Evolutionary conservation across 1,140 invertebrate genomes (phyloP).

Genomic region (Agrypnia vestita): DNA sequence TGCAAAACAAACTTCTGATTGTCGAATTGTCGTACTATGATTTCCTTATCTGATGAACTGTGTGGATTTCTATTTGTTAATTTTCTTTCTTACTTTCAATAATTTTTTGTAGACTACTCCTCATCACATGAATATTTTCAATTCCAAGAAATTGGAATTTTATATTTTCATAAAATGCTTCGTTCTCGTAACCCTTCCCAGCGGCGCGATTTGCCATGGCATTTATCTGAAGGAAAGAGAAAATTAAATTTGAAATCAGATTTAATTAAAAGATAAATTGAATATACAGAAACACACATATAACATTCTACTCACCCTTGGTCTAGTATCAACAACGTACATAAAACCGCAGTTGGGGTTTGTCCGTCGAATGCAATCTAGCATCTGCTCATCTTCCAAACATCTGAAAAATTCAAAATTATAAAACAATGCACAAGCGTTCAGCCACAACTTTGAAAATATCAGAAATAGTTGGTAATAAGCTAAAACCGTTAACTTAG

Average conservation of each 20-base stretch:
- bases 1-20: no score
- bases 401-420: constrained; percentile 75
- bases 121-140: constrained; percentile 99
- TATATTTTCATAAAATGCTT: constrained; percentile 98
- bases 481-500: no score
- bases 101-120: constrained; percentile 93
- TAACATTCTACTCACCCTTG: constrained; percentile 79
- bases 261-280: not conserved
- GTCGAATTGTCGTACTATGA: no score
- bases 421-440: no score
- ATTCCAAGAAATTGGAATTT: constrained; percentile 99
- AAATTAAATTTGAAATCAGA: constrained; percentile 7
- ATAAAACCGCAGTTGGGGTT: constrained; percentile 93
- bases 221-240: constrained; percentile 86
- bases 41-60: no score
- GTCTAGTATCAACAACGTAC: constrained; percentile 98
- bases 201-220: constrained; percentile 99
- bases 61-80: no score
- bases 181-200: constrained; percentile 99
- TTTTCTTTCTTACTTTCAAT: constrained; percentile 86
- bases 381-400: constrained; percentile 96
- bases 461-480: no score
- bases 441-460: no score
- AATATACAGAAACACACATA: not conserved
- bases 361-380: constrained; percentile 93